Conservation (phyloP, 1,140 invertebrate genomes). For the Eumaeus atala region DNA sequence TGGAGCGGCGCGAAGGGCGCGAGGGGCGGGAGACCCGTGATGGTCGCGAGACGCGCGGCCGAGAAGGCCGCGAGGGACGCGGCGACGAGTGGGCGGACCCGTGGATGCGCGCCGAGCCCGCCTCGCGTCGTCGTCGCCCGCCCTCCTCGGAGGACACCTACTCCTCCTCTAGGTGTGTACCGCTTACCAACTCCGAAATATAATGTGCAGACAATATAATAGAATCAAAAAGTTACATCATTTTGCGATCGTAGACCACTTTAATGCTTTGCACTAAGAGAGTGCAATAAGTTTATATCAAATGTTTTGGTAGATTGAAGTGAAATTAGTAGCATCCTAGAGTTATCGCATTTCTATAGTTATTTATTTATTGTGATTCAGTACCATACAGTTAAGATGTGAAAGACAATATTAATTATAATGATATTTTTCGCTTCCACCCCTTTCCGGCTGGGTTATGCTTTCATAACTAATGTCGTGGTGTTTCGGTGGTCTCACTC, state of each 20-base stretch:
- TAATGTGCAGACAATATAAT: too few species aligned
- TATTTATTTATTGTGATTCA: not conserved
- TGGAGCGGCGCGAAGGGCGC: conserved; percentile 66
- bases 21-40: conserved; percentile 44
- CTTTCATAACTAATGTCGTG: conserved; percentile 59
- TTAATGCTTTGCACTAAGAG: too few species aligned
- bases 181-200: not conserved
- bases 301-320: too few species aligned
- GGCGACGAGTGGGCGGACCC: conserved; percentile 94
- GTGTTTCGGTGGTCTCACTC: conserved; percentile 52
- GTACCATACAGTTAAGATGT: not conserved
- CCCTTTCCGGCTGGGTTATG: conserved; percentile 49
- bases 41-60: conserved; percentile 79
- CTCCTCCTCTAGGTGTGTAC: conserved; percentile 79
- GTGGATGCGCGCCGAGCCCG: conserved; percentile 82
- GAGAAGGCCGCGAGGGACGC: conserved; percentile 80
- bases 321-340: too few species aligned
- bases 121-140: conserved; percentile 60
- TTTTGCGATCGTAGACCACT: too few species aligned
- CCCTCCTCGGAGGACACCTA: conserved; percentile 87
- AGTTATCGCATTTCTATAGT: not conserved
- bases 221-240: too few species aligned
- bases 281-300: too few species aligned
- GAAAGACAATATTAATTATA: conserved; percentile 34
- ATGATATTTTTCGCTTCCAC: conserved; percentile 40